Percentiles rank a stretch among this genome's conserved stretches.
Conservation (phyloP, 2,113 vertebrate genomes). For the Ptilorrhoa leucosticta region DNA sequence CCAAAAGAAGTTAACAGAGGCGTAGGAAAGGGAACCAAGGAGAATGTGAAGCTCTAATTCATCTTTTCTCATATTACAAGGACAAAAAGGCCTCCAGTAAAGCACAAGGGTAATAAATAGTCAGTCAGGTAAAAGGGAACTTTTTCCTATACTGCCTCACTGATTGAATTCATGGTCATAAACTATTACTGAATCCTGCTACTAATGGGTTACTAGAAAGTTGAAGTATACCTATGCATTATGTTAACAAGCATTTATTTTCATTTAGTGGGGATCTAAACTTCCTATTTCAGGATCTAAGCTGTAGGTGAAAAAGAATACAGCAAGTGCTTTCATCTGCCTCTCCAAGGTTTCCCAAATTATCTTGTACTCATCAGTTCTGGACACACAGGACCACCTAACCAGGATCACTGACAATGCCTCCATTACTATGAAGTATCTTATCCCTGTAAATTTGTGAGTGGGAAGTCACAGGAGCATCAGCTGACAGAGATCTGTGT, state of each 20-base stretch:
- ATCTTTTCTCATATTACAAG: neutral
- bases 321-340: neutral
- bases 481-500: neutral
- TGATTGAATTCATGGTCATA: neutral
- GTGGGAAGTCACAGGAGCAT: neutral
- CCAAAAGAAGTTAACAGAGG: neutral
- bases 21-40: neutral
- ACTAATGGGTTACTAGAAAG: neutral
- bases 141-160: neutral
- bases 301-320: neutral
- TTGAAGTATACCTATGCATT: neutral
- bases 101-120: neutral
- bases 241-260: neutral
- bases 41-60: neutral
- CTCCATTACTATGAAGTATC: neutral
- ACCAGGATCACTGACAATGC: constrained; percentile 26
- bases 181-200: neutral
- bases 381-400: neutral
- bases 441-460: neutral
- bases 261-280: neutral
- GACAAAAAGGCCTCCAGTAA: neutral
- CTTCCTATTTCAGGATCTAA: neutral
- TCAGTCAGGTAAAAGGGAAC: neutral
- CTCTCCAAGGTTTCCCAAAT: neutral
- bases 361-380: neutral